A percentile compares a stretch with the other conserved stretches of the same genome.
Conservation (phyloP, 1,140 invertebrate species). For the Achatina immaculata region DNA sequence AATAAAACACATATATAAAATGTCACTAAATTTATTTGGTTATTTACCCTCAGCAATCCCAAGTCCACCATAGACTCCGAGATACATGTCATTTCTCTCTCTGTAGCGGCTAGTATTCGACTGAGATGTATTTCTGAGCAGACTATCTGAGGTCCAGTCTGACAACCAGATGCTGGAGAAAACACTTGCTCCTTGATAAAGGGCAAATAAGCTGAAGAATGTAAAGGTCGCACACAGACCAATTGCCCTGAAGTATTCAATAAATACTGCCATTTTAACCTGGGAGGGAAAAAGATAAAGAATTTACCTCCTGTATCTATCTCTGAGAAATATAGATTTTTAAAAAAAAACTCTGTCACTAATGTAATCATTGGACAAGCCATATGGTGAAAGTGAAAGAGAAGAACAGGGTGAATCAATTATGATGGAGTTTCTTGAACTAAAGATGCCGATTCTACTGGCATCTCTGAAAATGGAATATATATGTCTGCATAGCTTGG, state of each 20-base stretch:
- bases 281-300: slow-evolving; percentile 41
- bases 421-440: not conserved
- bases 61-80: slow-evolving; percentile 62
- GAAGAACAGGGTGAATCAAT: not conserved
- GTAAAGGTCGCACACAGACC: slow-evolving; percentile 44
- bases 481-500: too few species aligned
- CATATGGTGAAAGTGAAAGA: not conserved
- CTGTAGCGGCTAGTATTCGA: slow-evolving; percentile 55
- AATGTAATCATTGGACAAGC: too few species aligned
- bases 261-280: slow-evolving; percentile 59
- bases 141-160: slow-evolving; percentile 59
- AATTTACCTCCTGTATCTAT: too few species aligned
- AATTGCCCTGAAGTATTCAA: slow-evolving; percentile 57
- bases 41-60: slow-evolving; percentile 64
- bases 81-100: slow-evolving; percentile 58
- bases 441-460: not conserved
- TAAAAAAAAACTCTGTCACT: too few species aligned
- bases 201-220: slow-evolving; percentile 51
- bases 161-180: slow-evolving; percentile 63
- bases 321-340: too few species aligned
- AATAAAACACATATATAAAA: too few species aligned
- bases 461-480: too few species aligned
- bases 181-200: slow-evolving; percentile 52
- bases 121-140: slow-evolving; percentile 50
- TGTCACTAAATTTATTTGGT: too few species aligned